A percentile compares a stretch with the other conserved stretches of the same genome.
Conservation (phyloP, 2,888 invertebrate genomes). For the Taphrorychus bicolor region DNA sequence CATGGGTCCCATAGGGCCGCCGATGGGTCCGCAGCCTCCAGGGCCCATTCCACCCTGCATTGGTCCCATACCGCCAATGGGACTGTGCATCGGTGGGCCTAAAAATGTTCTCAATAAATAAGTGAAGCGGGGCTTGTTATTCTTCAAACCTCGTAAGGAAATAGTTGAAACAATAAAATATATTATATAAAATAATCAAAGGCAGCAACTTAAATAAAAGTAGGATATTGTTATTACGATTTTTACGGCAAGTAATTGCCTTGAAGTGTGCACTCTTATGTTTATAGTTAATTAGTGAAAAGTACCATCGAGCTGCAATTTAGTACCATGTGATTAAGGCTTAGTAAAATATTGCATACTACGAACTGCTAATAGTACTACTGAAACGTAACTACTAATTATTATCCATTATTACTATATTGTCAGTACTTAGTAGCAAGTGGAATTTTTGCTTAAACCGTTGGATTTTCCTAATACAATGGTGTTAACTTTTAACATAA, state of each 20-base stretch:
- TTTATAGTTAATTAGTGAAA: not conserved
- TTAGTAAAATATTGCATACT: not conserved
- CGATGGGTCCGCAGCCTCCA: conserved; percentile 55
- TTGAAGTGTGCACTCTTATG: not conserved
- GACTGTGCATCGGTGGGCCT: conserved; percentile 65
- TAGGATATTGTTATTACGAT: not conserved
- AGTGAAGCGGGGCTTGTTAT: no score
- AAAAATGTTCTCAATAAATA: not conserved
- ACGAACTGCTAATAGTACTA: not conserved
- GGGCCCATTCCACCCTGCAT: conserved; percentile 48
- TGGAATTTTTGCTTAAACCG: no score
- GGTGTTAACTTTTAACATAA: no score
- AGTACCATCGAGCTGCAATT: not conserved
- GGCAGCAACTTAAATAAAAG: not conserved
- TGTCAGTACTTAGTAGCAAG: no score
- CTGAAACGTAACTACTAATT: not conserved
- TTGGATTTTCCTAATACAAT: no score
- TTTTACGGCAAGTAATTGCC: not conserved
- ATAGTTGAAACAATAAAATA: not conserved
- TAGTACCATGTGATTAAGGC: not conserved
- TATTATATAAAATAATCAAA: not conserved
- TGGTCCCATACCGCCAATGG: conserved; percentile 72
- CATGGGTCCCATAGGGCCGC: conserved; percentile 53
- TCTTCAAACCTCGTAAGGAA: no score
- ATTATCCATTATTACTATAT: not conserved